phyloP scores from a whole-genome alignment of 1,140 invertebrate genomes.

The Sycophila sp. region DNA sequence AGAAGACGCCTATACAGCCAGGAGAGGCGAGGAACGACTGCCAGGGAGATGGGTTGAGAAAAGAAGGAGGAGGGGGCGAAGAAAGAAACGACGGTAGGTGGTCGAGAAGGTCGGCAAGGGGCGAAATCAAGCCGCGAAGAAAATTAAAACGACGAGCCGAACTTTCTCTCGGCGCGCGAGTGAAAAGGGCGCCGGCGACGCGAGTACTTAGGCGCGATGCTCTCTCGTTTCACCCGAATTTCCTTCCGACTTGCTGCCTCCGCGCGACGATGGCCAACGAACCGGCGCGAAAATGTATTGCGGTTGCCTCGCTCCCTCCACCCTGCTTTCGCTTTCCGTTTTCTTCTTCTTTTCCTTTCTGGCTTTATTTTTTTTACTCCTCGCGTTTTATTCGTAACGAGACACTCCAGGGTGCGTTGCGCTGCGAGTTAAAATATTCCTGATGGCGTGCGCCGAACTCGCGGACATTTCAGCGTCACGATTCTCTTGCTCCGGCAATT shows the following conservation, averaged over 20 bases:
- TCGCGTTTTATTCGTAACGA: slow-evolving; percentile 46
- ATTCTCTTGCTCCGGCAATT: slow-evolving; percentile 31
- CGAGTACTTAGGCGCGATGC: slow-evolving; percentile 26
- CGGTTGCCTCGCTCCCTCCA: slow-evolving; percentile 39
- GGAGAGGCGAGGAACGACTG: slow-evolving; percentile 42
- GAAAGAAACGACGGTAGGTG: slow-evolving; percentile 50
- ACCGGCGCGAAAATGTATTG: slow-evolving; percentile 41
- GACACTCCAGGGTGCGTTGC: slow-evolving; percentile 39
- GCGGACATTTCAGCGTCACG: slow-evolving; percentile 38
- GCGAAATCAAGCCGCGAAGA: slow-evolving; percentile 60
- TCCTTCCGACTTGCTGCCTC: slow-evolving; percentile 13
- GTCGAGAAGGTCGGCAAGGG: slow-evolving; percentile 45
- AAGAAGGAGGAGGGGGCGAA: no score
- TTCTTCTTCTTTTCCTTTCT: slow-evolving; percentile 7
- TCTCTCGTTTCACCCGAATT: slow-evolving; percentile 17
- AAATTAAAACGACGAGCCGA: slow-evolving; percentile 60
- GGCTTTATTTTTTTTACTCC: slow-evolving; percentile 1
- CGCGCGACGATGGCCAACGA: slow-evolving; percentile 10
- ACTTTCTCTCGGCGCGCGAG: slow-evolving; percentile 46
- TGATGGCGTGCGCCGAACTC: slow-evolving; percentile 27
- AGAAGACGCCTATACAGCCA: slow-evolving; percentile 41
- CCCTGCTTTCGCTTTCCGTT: background rate
- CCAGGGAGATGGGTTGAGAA: no score
- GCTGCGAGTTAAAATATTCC: slow-evolving; percentile 34
- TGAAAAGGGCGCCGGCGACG: slow-evolving; percentile 30